Evolutionary conservation across 2,888 invertebrate species (phyloP), one percentile per base, ranked within the genome.

Genomic region (Drosophila mayaguana): DNA sequence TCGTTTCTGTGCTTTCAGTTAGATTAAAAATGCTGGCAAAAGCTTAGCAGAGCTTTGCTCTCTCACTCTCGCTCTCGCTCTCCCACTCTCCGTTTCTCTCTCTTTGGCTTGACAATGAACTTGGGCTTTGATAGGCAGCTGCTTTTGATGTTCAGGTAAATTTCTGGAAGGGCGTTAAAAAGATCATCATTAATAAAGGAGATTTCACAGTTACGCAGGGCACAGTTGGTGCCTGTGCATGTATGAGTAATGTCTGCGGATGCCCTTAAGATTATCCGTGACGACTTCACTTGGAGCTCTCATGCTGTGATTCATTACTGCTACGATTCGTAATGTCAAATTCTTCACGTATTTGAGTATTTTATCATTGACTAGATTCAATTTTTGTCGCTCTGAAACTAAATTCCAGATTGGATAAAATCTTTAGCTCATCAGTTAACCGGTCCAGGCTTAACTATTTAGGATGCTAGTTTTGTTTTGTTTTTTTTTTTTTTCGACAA

Each of bases 71-170:
- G 4, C 46, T 67, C 57, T 32, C 40, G 4, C 40, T n/a, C 38
- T 32, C 2, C 2, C 32, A 1, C 32, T 32, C 32, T 53, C 16
- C 3, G 8, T 45, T 28, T 18, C 34, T 60, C 40, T 54, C 43
- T 57, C 57, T 22, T 28, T 8, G 7, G 28, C 7, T 5, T 87
- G 88, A 43, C 76, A 89, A 59, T 84, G 89, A 84, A 84, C 91
- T 89, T 85, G 75, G 72, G 65, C 60, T 71, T 46, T 45, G 14
- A 28, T 56, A 55, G 68, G 8, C 28, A 63, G 36, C 48, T 40
- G 54, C 60, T 40, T 34, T 43, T 38, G 28, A 54, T 53, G 14
- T 9, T 50, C 55, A 63, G 82, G 71, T 84, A 63, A 40, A 57
- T 45, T 18, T 50, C 48, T 77, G 53, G 69, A 59, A 65, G 16